Conservation (phyloP, 2,888 invertebrate species). For the Mimumesa dahlbomi region DNA sequence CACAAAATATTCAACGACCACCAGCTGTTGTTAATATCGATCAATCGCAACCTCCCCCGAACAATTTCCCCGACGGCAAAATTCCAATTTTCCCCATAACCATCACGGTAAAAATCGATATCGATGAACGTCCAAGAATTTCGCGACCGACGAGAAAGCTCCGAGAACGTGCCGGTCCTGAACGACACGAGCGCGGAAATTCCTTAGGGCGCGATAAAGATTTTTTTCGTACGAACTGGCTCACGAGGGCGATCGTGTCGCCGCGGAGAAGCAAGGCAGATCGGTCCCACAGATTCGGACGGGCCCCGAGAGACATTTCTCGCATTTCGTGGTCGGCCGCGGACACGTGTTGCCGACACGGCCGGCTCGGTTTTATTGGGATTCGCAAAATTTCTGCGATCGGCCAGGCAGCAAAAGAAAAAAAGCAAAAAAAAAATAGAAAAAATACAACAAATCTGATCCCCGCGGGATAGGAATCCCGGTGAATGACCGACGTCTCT, state of each 20-base stretch:
- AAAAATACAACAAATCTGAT: no score
- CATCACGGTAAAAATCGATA: neutral
- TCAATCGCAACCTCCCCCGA: no score
- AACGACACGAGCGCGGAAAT: conserved; percentile 12
- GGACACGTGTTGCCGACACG: conserved; percentile 77
- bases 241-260: conserved; percentile 24
- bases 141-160: neutral
- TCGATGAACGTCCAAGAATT: no score
- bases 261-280: conserved; percentile 53
- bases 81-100: conserved; percentile 2
- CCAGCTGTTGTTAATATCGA: no score
- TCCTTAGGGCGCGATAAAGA: conserved; percentile 17
- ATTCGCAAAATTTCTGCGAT: conserved; percentile 74
- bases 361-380: conserved; percentile 72
- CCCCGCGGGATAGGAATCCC: conserved; percentile 17
- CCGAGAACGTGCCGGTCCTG: neutral
- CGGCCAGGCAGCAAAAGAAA: conserved; percentile 51
- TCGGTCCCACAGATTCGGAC: conserved; percentile 68
- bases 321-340: conserved; percentile 70
- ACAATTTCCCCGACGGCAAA: no score
- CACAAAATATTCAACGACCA: no score
- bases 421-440: no score
- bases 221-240: conserved; percentile 21
- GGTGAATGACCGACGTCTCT: neutral
- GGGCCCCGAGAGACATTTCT: conserved; percentile 71